Conservation (phyloP, 2,888 invertebrate genomes). For the Cataglyphis altisquamis region DNA sequence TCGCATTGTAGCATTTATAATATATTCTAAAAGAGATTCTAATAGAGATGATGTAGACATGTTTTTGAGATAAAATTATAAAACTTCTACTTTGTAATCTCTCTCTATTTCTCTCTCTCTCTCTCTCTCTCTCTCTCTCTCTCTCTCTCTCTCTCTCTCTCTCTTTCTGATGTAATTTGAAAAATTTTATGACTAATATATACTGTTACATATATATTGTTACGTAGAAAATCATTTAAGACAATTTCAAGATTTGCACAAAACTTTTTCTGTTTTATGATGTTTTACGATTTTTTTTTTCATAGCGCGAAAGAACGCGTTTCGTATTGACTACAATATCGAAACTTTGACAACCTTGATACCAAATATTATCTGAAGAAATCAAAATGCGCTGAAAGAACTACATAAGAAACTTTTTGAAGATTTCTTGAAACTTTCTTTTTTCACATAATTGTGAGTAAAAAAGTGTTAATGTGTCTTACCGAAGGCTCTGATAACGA, state of each 20-base stretch:
- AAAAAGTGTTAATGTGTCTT: constrained; percentile 54
- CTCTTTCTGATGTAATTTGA: too few relatives aligned
- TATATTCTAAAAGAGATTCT: background rate
- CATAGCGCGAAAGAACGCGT: background rate
- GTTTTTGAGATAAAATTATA: too few relatives aligned
- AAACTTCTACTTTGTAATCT: too few relatives aligned
- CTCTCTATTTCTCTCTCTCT: too few relatives aligned
- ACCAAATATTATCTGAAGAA: background rate
- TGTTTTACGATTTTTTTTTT: background rate
- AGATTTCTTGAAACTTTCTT: background rate
- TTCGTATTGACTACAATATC: background rate
- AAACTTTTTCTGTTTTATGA: background rate
- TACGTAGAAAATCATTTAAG: background rate
- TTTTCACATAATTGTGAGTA: background rate
- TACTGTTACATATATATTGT: too few relatives aligned
- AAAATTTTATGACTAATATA: too few relatives aligned
- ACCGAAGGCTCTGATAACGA: constrained; percentile 80
- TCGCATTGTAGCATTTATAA: background rate
- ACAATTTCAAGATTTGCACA: background rate
- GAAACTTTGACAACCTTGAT: background rate
- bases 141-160: too few relatives aligned
- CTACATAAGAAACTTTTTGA: background rate
- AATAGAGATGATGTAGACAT: background rate
- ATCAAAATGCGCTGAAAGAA: background rate
- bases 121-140: too few relatives aligned